Base-by-base conservation (phyloP, 2,888 invertebrate genomes). In the Lathronympha strigana region DNA sequence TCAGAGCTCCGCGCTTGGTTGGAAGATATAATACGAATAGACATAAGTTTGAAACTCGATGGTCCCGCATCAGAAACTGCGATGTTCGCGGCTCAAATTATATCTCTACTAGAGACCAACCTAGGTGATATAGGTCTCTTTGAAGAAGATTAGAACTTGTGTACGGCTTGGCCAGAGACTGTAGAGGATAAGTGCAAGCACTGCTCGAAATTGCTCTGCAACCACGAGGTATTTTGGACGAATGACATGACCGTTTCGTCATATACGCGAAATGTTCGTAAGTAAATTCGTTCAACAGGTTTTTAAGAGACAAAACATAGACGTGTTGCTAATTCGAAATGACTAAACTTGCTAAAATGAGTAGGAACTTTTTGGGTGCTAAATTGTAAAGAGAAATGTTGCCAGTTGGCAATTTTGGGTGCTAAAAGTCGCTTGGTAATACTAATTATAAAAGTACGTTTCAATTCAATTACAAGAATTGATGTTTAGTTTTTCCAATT, bases 1-100 rank as follows among this genome's bases (percentile, higher is more conserved):
- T 76, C 94, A 50, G 96, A 96, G 72, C 87, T 95, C 50, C 88
- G 94, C 53, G 80, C 92, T 28, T 97, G 96, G 96, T 79, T 97
- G 38, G 81, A 88, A 1, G 94, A 94, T 53, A 86, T 93, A 61
- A 74, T 17, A 90, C 91, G 28, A 4, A 68, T 90, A 0, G 88
- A 94, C 2, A 73, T 94, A 31, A 92, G 91, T 1, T 93, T 83
- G 76, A 74, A 72, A 2, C 67, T 82, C 2, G 83, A 94, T 0
- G 96, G 96, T 66, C 86, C 94, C 0, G 94, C 95, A 73, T 89
- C 93, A 0, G 95, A 95, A 61, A 94, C 95, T 67, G 93, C 94
- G 0, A 79, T 92, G 2, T 88, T 95, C 28, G 96, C 95, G 0
- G 88, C 87, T 1, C 93, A 94, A 78, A 93, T 95, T 1, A 73